Percentiles rank a stretch among this genome's conserved stretches.
phyloP scores from a whole-genome alignment of 2,888 invertebrate genomes.

The Drosophila merina region DNA sequence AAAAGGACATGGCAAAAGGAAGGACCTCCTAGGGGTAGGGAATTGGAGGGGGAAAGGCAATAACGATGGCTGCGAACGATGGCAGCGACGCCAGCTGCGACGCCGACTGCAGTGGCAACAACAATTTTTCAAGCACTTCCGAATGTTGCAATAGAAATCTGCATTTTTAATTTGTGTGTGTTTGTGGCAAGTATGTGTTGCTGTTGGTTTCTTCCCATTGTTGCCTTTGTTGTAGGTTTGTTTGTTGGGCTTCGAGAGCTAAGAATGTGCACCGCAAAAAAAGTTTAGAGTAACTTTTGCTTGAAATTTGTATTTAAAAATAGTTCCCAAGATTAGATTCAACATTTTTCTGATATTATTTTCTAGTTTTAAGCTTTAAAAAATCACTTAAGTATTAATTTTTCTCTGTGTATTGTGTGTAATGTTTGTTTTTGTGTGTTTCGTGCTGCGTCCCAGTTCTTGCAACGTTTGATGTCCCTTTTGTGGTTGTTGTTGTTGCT shows the following conservation, averaged over 20 bases:
- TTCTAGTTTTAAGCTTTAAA: too few species aligned
- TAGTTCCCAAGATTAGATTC: too few species aligned
- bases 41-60: conserved; percentile 17
- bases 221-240: conserved; percentile 34
- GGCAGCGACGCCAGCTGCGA: conserved; percentile 32
- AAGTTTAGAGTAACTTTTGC: too few species aligned
- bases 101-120: conserved; percentile 44
- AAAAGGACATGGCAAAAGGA: too few species aligned
- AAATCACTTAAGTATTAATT: too few species aligned
- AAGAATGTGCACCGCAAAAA: conserved; percentile 5
- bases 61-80: conserved; percentile 45
- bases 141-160: conserved; percentile 75
- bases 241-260: conserved; percentile 38
- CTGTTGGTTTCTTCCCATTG: conserved; percentile 45
- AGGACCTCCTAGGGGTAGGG: too few species aligned
- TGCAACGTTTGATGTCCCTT: conserved; percentile 45
- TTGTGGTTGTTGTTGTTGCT: conserved; percentile 28
- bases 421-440: conserved; percentile 20
- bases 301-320: background rate
- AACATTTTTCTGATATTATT: too few species aligned
- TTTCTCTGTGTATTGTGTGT: conserved; percentile 6
- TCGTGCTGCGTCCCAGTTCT: conserved; percentile 39
- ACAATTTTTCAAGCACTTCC: conserved; percentile 73
- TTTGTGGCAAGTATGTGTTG: conserved; percentile 28
- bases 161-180: conserved; percentile 67